Evolutionary conservation across 2,888 invertebrate genomes (phyloP).

Genomic region (Trachelus stipa): DNA sequence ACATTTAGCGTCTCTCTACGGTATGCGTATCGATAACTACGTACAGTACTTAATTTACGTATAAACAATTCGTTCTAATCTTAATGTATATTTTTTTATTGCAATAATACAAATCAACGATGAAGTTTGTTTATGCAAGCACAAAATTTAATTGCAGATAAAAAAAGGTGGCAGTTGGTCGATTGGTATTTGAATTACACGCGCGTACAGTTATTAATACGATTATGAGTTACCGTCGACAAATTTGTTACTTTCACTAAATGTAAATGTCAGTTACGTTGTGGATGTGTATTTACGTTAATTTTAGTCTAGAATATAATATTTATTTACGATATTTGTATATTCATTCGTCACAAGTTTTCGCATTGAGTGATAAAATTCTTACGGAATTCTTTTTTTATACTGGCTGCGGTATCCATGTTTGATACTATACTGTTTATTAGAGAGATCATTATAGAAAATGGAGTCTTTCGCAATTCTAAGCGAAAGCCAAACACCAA

Average conservation of each 20-base stretch:
- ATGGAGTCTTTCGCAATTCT: not conserved
- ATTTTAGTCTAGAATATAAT: not conserved
- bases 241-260: not conserved
- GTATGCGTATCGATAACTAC: not conserved
- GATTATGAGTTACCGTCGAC: not conserved
- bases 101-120: not conserved
- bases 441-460: not conserved
- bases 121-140: not conserved
- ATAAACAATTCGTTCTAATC: not conserved
- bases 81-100: not conserved
- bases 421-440: not conserved
- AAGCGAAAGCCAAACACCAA: not conserved
- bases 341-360: not conserved
- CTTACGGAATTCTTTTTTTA: not conserved
- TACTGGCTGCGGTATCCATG: not conserved
- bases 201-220: not conserved
- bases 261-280: not conserved
- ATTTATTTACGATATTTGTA: too few relatives aligned
- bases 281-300: not conserved
- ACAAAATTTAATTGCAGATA: not conserved
- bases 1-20: slow-evolving; percentile 15
- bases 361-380: not conserved
- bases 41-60: not conserved
- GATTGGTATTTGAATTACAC: not conserved
- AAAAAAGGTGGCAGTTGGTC: not conserved